phyloP scores from a whole-genome alignment of 1,140 invertebrate species.

The Antheraea mylitta region DNA sequence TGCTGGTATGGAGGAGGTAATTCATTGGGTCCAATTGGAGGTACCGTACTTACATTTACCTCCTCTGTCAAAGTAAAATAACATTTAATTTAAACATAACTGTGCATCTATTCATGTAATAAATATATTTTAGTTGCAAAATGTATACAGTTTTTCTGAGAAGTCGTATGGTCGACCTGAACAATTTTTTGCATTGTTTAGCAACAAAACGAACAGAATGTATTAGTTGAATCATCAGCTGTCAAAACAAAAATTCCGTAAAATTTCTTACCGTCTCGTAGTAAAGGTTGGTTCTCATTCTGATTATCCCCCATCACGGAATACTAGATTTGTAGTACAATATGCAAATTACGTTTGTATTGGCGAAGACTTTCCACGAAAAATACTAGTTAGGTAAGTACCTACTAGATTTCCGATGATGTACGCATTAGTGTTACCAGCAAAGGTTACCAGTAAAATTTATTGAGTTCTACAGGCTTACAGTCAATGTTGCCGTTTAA shows the following conservation, averaged over 20 bases:
- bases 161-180: background rate
- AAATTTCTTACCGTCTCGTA: conserved; percentile 57
- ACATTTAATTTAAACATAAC: conserved; percentile 30
- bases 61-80: conserved; percentile 55
- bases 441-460: too few species aligned
- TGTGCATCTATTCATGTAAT: conserved; percentile 34
- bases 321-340: conserved; percentile 24
- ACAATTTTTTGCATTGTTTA: conserved; percentile 56
- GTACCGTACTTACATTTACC: conserved; percentile 81
- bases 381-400: conserved; percentile 24
- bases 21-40: conserved; percentile 92
- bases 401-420: conserved; percentile 3
- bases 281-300: conserved; percentile 67
- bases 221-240: conserved; percentile 72
- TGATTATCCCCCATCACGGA: conserved; percentile 65
- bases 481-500: too few species aligned
- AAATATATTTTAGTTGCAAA: conserved; percentile 35
- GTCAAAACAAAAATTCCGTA: conserved; percentile 59
- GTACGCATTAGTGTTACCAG: background rate
- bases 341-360: conserved; percentile 38
- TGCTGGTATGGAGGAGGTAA: conserved; percentile 90
- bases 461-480: too few species aligned
- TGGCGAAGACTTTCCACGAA: conserved; percentile 28
- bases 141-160: conserved; percentile 23
- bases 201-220: conserved; percentile 55